Evolutionary conservation across 2,888 invertebrate genomes (phyloP), one percentile per base, ranked within the genome.

Genomic region (Dexiosoma caninum): DNA sequence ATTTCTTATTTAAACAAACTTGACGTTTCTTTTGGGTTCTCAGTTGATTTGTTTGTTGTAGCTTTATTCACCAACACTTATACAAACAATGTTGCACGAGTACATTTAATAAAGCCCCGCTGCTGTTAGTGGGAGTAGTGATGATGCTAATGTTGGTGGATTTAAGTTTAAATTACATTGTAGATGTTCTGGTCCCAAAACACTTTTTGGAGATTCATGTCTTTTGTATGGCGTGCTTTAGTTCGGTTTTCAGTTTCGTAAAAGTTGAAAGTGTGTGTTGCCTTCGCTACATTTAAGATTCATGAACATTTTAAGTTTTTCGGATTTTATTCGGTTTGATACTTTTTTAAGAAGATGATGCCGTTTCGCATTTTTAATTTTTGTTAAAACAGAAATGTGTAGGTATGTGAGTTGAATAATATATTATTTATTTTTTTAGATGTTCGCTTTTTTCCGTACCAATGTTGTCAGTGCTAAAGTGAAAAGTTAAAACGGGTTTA

Each of bases 121-220:
- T 51, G 32, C 42, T 76, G 51, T 27, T 27, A 27, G 42, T 42
- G 27, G 59, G 40, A 55, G 23, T 35, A 49, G 67, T 67, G 40
- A 32, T 19, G 27, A 2, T 21, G 53, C 21, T 55, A 27, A 21
- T 49, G n/a, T n/a, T n/a, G 16, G 21, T 62, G 35, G 67, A 53
- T 67, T 72, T 53, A 32, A 53, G n/a, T 66, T 67, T 46, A 40
- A 51, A 60, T 59, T 51, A 37, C 53, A 27, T 53, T 32, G 16
- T 51, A 57, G 19, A 77, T 51, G 64, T 77, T 49, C 49, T 51
- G 23, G 59, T 67, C 40, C 42, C 51, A 59, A 67, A 75, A 59
- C 30, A 35, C 35, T 46, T 67, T 60, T 59, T 35, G 23, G 49
- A 46, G 16, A 30, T 51, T 42, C 12, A 19, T 40, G 16, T 46